A percentile compares a stretch with the other conserved stretches of the same genome.
Evolutionary conservation across 2,797 vertebrate genomes (phyloP).

Genomic region (Todus mexicanus): DNA sequence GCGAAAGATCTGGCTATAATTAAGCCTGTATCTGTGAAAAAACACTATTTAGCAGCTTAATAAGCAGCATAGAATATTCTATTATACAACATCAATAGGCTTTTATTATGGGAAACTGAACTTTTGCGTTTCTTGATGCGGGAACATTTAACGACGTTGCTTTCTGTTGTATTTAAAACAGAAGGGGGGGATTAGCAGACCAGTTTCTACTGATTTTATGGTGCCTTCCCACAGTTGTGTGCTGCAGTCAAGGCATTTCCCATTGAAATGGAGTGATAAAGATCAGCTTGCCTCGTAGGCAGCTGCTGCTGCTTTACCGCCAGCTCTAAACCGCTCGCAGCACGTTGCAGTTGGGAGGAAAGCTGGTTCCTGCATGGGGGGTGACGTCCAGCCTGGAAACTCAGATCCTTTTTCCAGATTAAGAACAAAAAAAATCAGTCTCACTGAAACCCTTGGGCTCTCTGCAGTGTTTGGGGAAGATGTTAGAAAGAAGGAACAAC

Average conservation of each 20-base stretch:
- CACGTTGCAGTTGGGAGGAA: not conserved
- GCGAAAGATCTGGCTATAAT: conserved; percentile 27
- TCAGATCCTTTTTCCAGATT: not conserved
- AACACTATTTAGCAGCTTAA: not conserved
- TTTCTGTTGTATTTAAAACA: conserved; percentile 10
- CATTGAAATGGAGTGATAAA: not conserved
- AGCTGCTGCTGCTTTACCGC: conserved; percentile 23
- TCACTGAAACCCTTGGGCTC: not conserved
- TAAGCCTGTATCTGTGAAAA: conserved; percentile 29
- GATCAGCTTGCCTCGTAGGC: not conserved
- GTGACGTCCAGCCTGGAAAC: not conserved
- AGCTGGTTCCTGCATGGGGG: not conserved
- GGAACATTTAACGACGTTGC: not conserved
- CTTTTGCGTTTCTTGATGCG: not conserved
- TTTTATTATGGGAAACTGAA: conserved; percentile 46
- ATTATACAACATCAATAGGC: not conserved
- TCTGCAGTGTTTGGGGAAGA: not conserved
- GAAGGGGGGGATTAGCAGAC: not conserved
- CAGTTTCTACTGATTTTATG: not conserved
- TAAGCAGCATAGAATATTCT: not conserved
- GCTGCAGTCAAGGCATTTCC: not conserved
- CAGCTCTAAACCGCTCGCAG: conserved; percentile 1
- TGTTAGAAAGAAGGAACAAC: not conserved
- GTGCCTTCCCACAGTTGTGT: conserved; percentile 23
- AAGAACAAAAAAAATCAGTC: not conserved